Evolutionary conservation across 2,113 vertebrate species (phyloP).

Genomic region (Ophthalmolycus amberensis): DNA sequence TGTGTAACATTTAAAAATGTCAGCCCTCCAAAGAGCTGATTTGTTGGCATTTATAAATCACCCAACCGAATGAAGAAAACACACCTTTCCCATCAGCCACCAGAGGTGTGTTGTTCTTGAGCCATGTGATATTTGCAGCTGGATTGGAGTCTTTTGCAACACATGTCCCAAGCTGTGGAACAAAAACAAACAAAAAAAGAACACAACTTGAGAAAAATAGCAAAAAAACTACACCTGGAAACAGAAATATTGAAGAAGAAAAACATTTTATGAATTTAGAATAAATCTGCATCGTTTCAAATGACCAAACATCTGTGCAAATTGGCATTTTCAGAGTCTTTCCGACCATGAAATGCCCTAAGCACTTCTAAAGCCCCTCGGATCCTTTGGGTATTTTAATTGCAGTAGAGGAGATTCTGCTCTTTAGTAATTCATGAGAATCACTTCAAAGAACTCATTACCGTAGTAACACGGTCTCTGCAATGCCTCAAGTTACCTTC

Average conservation of each 20-base stretch:
- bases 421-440: conserved; percentile 79
- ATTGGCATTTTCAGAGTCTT: conserved; percentile 30
- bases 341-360: conserved; percentile 72
- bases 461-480: conserved; percentile 57
- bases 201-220: conserved; percentile 56
- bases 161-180: conserved; percentile 88
- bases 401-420: conserved; percentile 58
- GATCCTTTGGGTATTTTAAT: conserved; percentile 77
- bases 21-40: conserved; percentile 1
- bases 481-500: conserved; percentile 55
- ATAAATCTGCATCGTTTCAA: conserved; percentile 40
- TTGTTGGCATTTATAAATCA: conserved; percentile 8
- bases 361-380: conserved; percentile 68
- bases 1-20: conserved; percentile 30
- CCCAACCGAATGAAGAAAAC: conserved; percentile 25
- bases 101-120: conserved; percentile 85
- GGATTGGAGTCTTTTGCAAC: conserved; percentile 88
- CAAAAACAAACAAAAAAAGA: neutral
- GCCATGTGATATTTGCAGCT: conserved; percentile 89
- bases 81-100: conserved; percentile 84
- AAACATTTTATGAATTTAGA: neutral
- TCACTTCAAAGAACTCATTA: conserved; percentile 79
- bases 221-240: neutral
- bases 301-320: conserved; percentile 42
- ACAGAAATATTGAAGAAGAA: neutral